Base-by-base conservation (phyloP, 1,140 invertebrate genomes). In the Conus betulinus region DNA sequence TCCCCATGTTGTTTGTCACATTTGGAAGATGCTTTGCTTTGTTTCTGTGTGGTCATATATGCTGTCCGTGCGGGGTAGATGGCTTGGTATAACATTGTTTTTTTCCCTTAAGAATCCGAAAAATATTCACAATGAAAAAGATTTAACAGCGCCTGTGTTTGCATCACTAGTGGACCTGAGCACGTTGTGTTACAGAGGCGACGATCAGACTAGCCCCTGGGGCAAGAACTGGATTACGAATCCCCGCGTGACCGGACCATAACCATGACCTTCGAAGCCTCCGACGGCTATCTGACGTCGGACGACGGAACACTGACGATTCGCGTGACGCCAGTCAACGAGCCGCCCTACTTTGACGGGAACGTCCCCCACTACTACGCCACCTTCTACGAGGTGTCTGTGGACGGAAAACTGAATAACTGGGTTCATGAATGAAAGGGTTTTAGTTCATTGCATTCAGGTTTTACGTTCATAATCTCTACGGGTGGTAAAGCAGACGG, bases 271-370 rank as follows among this genome's bases (percentile, higher is more conserved):
- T 79, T 87, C 52, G 25, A 5, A 13, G 85, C 85, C 3, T 78
- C 71, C 15, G 85, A 87, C 74, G 52, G 52, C 20, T 87, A 87
- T 52, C 85, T 87, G 52, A 57, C 85, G 74, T 87, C 85, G 25
- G 71, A 78, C 10, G 51, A 74, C 20, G 51, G 7, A 11, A 57
- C 74, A 4, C 27, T 87, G 71, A 87, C 85, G 51, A 55, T 87
- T 11, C 17, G 25, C 23, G 85, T 87, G 25, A 57, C 85, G 11
- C 85, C 85, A 2, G 74, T 87, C 17, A 87, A 87, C 53, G 85
- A 87, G 74, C 74, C 85, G 51, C 85, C 85, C 13, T 79, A 79
- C 25, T 87, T 87, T 51, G 71, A 25, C 15, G 17, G 53, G 10
- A 81, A 81, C 51, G 13, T 55, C 13, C 79, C 53, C 11, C 17